These are phyloP conservation scores for Acrossocheilus wenchowensis DNA, from an alignment of 2,797 vertebrate species.

Conservation along the genomic window DNA sequence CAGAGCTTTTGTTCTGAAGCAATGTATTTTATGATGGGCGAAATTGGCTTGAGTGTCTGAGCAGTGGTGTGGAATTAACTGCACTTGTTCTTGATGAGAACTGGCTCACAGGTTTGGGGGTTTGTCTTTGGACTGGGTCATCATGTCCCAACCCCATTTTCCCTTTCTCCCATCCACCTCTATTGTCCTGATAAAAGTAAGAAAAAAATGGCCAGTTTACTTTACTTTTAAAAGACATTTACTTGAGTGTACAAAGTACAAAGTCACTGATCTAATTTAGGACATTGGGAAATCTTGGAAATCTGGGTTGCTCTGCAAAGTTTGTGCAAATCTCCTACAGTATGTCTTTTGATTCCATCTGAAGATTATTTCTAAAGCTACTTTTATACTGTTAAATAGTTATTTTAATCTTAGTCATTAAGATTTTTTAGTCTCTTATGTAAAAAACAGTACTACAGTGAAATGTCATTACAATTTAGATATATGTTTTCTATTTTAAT, in stretches of 20 bases:
- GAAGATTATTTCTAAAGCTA: not conserved
- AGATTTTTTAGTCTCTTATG: too few relatives aligned
- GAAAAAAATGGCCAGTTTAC: not conserved
- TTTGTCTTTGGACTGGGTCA: not conserved
- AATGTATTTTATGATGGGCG: not conserved
- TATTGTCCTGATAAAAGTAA: not conserved
- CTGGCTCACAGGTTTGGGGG: not conserved
- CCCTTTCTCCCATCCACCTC: not conserved
- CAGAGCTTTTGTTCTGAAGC: conserved; percentile 3
- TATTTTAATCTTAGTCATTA: too few relatives aligned
- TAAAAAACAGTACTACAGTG: not conserved
- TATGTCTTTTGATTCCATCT: conserved; percentile 18
- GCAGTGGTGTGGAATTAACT: not conserved
- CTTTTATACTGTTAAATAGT: too few relatives aligned
- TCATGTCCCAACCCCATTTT: not conserved
- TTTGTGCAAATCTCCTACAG: conserved; percentile 1
- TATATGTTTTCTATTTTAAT: too few relatives aligned
- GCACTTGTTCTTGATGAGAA: not conserved
- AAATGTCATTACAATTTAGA: too few relatives aligned
- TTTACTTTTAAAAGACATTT: not conserved
- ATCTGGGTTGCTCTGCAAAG: not conserved
- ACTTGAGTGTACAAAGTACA: not conserved
- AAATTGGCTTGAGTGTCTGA: conserved; percentile 1
- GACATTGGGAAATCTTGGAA: not conserved
- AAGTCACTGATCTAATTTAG: not conserved